Conservation (phyloP, 1,140 invertebrate genomes). For the Platorchestia sp. region DNA sequence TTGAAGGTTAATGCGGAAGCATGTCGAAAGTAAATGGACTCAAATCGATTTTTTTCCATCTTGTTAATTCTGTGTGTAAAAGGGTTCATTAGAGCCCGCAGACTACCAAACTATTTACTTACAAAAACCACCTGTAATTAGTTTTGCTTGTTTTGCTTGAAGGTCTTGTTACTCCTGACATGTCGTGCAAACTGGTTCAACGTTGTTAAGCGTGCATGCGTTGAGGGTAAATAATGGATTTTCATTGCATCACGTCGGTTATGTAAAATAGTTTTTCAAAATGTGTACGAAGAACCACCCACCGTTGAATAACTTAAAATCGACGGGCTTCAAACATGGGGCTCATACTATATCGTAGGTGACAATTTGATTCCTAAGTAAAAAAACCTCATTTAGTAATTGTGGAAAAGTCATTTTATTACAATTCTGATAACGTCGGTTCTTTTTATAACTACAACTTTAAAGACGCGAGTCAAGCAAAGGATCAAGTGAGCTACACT, state of each 20-base stretch:
- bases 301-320: too few species aligned
- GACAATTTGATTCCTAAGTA: too few species aligned
- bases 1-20: neutral
- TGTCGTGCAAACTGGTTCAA: neutral
- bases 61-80: neutral
- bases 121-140: neutral
- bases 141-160: neutral
- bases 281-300: too few species aligned
- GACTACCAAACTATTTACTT: neutral
- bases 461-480: too few species aligned
- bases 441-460: too few species aligned
- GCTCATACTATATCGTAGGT: neutral
- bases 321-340: neutral
- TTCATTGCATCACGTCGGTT: too few species aligned
- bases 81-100: neutral
- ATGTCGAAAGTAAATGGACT: neutral
- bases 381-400: too few species aligned
- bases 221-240: neutral
- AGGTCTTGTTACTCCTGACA: neutral
- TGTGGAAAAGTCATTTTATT: too few species aligned
- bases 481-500: too few species aligned
- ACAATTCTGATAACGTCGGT: too few species aligned
- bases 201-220: neutral
- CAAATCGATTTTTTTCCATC: neutral
- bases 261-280: too few species aligned